Conservation (phyloP, 1,140 invertebrate genomes). For the Portunus trituberculatus region DNA sequence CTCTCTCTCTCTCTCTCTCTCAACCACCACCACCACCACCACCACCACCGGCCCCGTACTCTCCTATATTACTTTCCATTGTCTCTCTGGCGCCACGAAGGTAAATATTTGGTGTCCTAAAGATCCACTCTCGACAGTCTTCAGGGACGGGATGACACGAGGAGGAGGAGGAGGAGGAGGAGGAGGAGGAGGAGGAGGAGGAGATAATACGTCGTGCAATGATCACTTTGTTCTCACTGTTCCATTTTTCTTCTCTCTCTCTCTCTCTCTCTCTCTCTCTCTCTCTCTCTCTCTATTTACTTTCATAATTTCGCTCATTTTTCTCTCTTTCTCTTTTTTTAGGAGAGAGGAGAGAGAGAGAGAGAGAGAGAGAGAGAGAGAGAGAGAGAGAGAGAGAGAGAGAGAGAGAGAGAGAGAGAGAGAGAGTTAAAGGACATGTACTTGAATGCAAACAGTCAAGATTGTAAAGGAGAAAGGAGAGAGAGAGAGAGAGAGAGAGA, state of each 20-base stretch:
- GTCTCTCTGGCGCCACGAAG: neutral
- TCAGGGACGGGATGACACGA: neutral
- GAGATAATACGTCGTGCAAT: neutral
- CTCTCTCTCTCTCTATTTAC: no score
- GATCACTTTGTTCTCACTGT: neutral
- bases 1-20: conserved; percentile 9
- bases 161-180: neutral
- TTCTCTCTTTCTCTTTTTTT: no score
- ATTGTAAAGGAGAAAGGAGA: neutral
- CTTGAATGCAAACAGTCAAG: no score
- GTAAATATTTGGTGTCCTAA: neutral
- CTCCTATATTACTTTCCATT: conserved; percentile 13
- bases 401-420: no score
- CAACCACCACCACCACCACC: no score
- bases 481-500: no score
- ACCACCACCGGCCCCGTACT: neutral
- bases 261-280: no score
- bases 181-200: neutral
- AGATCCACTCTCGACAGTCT: neutral
- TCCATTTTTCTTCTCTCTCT: neutral
- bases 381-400: no score
- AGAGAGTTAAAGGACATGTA: no score
- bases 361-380: no score
- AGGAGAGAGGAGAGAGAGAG: no score
- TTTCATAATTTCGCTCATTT: no score